Percentiles rank a stretch among this genome's conserved stretches.
Evolutionary conservation across 2,797 vertebrate genomes (phyloP).

Genomic region (Enteromius viviparus): DNA sequence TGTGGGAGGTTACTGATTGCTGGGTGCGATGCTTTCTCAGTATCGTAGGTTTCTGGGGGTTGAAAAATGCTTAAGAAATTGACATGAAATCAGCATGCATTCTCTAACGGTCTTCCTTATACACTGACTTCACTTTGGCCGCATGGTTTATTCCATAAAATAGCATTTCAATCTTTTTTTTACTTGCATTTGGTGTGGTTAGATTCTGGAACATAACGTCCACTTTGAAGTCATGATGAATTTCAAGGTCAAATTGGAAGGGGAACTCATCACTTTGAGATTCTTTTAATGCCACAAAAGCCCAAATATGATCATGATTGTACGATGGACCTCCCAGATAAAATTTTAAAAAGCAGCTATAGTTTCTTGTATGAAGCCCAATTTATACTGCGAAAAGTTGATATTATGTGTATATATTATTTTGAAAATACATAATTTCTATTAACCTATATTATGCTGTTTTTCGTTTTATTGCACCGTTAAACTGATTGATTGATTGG

Average conservation of each 20-base stretch:
- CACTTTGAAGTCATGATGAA: neutral
- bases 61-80: neutral
- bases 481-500: too few species aligned
- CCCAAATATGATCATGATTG: neutral
- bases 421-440: neutral
- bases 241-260: neutral
- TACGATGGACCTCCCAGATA: neutral
- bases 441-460: neutral
- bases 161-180: neutral
- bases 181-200: neutral
- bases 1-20: slow-evolving; percentile 19
- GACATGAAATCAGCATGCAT: neutral
- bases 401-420: neutral
- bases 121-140: neutral
- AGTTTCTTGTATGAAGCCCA: neutral
- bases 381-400: neutral
- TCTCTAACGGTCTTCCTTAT: neutral
- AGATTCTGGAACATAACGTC: neutral
- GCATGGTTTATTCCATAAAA: neutral
- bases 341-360: neutral
- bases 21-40: neutral
- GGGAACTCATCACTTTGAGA: neutral
- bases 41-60: neutral
- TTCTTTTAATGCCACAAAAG: neutral
- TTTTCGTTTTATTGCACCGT: too few species aligned